These are phyloP conservation scores for Sminthurinus signatus DNA, from an alignment of 1,140 invertebrate species.

Conservation along the genomic window DNA sequence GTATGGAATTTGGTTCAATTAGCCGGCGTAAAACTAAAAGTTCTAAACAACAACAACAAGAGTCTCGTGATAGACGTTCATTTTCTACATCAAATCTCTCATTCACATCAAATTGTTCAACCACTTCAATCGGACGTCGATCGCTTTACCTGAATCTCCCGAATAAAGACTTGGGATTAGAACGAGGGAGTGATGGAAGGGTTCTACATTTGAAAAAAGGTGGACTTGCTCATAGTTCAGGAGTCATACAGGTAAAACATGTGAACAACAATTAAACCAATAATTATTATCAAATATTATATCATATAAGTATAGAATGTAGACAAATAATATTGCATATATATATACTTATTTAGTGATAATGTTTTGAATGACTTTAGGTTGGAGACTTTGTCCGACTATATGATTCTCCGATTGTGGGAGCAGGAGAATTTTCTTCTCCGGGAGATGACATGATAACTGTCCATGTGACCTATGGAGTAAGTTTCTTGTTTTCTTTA, in stretches of 20 bases:
- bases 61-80: conserved; percentile 23
- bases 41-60: background rate
- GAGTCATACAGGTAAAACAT: conserved; percentile 35
- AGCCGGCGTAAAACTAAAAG: background rate
- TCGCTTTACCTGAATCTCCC: conserved; percentile 25
- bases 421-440: too few species aligned
- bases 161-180: conserved; percentile 20
- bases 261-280: too few species aligned
- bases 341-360: too few species aligned
- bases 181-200: conserved; percentile 21
- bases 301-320: too few species aligned
- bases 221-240: conserved; percentile 24
- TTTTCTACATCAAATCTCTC: conserved; percentile 39
- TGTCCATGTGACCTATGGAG: conserved; percentile 32
- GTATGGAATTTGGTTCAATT: conserved; percentile 7
- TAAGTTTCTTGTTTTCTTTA: too few species aligned
- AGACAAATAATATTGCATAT: too few species aligned
- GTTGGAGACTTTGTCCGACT: too few species aligned
- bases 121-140: conserved; percentile 20
- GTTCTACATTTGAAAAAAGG: conserved; percentile 20
- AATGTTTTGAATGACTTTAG: too few species aligned
- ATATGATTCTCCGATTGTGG: too few species aligned
- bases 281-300: too few species aligned
- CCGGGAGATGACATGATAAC: conserved; percentile 22
- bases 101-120: conserved; percentile 17